A percentile compares a stretch with the other conserved stretches of the same genome.
Conservation (phyloP, 2,113 vertebrate genomes). For the Heterotilapia buettikoferi region DNA sequence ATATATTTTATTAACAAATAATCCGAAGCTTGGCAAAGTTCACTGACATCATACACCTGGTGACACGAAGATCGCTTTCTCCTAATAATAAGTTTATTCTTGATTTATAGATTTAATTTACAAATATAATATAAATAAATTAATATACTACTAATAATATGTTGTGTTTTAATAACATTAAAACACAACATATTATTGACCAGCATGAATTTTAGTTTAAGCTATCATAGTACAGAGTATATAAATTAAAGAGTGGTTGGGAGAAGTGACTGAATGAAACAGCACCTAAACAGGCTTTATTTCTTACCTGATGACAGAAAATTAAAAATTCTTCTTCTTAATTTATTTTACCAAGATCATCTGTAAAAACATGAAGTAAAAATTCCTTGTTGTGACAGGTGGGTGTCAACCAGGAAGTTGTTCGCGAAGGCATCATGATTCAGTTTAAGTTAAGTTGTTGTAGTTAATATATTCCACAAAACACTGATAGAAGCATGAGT, state of each 20-base stretch:
- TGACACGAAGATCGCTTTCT: background rate
- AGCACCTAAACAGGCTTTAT: background rate
- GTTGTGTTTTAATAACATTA: background rate
- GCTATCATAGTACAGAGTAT: background rate
- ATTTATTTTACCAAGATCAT: background rate
- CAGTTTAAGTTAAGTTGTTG: background rate
- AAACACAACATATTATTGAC: background rate
- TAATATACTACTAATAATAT: background rate
- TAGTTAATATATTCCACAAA: background rate
- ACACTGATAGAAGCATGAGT: background rate
- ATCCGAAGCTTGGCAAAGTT: background rate
- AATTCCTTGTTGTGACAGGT: background rate
- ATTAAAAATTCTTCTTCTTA: background rate
- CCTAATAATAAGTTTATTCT: background rate
- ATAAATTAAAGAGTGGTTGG: background rate
- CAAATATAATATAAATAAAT: background rate
- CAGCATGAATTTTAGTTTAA: conserved; percentile 15
- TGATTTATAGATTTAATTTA: background rate
- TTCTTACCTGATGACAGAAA: background rate
- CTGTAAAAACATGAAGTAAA: background rate
- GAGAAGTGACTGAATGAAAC: background rate
- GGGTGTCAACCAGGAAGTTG: background rate
- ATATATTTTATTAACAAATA: background rate
- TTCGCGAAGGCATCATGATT: background rate
- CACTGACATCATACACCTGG: background rate